phyloP scores from a whole-genome alignment of 2,888 invertebrate genomes.

The Leucoma salicis region DNA sequence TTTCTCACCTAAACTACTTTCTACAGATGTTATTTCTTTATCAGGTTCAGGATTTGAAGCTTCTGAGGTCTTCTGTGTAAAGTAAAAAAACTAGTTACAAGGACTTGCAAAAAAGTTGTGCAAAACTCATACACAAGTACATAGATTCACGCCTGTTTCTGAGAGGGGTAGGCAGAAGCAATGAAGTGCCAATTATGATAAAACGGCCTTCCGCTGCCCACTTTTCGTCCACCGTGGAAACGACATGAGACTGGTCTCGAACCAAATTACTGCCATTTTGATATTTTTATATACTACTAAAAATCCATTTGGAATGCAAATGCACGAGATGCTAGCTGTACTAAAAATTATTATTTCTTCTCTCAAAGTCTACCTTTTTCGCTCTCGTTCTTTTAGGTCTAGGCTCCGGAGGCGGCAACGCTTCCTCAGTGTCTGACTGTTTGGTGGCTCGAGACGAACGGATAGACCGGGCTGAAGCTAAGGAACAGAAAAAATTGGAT shows the following conservation, averaged over 20 bases:
- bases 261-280: too few relatives aligned
- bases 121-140: too few relatives aligned
- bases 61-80: slow-evolving; percentile 49
- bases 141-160: too few relatives aligned
- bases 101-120: neutral
- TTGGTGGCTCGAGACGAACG: slow-evolving; percentile 46
- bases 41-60: slow-evolving; percentile 30
- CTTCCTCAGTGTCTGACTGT: slow-evolving; percentile 19
- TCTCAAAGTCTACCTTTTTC: slow-evolving; percentile 50
- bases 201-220: too few relatives aligned
- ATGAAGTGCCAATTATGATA: too few relatives aligned
- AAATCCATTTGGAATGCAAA: too few relatives aligned
- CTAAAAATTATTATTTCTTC: too few relatives aligned
- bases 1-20: slow-evolving; percentile 44
- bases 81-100: neutral
- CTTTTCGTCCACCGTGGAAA: too few relatives aligned
- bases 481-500: neutral
- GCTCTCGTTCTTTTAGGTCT: slow-evolving; percentile 62
- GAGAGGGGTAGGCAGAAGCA: neutral
- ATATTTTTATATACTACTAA: too few relatives aligned
- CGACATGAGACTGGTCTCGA: too few relatives aligned
- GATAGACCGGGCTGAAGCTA: slow-evolving; percentile 35
- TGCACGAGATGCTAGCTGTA: too few relatives aligned
- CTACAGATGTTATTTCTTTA: slow-evolving; percentile 34
- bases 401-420: slow-evolving; percentile 26